Conservation (phyloP, 2,797 vertebrate species). For the Ispidina lecontei region DNA sequence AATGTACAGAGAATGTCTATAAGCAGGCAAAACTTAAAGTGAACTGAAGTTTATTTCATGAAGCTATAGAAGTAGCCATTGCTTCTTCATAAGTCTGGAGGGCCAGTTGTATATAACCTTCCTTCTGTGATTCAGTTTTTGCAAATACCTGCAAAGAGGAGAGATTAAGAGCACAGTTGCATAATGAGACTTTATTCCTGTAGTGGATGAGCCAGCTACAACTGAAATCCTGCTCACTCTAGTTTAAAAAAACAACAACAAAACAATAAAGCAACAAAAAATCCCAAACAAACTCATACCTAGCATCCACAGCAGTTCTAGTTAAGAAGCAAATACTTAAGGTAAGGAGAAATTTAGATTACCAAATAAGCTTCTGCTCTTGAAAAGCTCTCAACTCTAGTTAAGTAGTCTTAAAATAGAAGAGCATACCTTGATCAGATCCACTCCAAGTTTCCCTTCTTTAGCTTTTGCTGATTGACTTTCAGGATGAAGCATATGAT, state of each 20-base stretch:
- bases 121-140: conserved; percentile 88
- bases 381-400: neutral
- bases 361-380: neutral
- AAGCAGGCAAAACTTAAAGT: neutral
- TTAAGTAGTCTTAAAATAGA: neutral
- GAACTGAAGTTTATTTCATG: conserved; percentile 34
- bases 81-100: conserved; percentile 86
- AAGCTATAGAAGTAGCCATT: conserved; percentile 71
- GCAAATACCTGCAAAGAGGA: conserved; percentile 83
- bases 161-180: neutral
- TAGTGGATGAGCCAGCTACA: neutral
- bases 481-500: conserved; percentile 89
- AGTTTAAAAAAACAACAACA: neutral
- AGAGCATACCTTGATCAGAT: conserved; percentile 88
- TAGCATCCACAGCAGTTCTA: neutral
- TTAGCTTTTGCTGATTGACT: conserved; percentile 86
- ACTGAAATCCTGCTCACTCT: neutral
- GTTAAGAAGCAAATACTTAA: neutral
- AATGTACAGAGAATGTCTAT: neutral
- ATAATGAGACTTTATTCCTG: neutral
- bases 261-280: neutral
- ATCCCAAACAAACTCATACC: too few relatives aligned
- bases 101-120: conserved; percentile 88
- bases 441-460: conserved; percentile 77
- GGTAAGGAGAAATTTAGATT: neutral